Evolutionary conservation across 2,113 vertebrate genomes (phyloP).

Genomic region (Lepus timidus): DNA sequence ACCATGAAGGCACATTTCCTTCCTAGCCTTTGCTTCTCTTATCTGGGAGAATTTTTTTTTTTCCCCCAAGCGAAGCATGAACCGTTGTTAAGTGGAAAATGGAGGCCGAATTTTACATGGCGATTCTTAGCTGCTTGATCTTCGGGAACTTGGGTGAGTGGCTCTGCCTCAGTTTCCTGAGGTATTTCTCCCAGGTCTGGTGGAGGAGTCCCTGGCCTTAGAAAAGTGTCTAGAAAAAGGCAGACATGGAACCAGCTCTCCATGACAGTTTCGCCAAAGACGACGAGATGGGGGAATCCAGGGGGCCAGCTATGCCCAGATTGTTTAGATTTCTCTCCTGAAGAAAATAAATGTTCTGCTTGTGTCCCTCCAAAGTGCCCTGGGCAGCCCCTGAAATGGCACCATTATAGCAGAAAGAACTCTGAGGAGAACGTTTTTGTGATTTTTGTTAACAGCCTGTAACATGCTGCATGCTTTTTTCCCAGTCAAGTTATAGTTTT

Average conservation of each 20-base stretch:
- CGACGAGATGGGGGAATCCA: conserved; percentile 51
- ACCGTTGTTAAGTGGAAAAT: conserved; percentile 91
- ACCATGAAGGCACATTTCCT: conserved; percentile 93
- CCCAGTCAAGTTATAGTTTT: conserved; percentile 41
- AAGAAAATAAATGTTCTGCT: conserved; percentile 81
- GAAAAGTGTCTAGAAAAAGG: conserved; percentile 40
- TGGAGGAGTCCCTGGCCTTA: conserved; percentile 44
- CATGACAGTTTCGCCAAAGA: conserved; percentile 66
- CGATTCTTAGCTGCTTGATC: conserved; percentile 87
- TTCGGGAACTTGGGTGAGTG: conserved; percentile 89
- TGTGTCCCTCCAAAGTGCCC: conserved; percentile 14
- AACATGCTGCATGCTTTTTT: conserved; percentile 58
- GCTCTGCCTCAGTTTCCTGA: neutral
- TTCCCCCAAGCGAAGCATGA: conserved; percentile 86
- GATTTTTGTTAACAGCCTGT: conserved; percentile 63
- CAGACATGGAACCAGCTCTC: conserved; percentile 64
- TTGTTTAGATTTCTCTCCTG: conserved; percentile 81
- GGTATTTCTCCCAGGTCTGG: neutral
- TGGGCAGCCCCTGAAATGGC: conserved; percentile 33
- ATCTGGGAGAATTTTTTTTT: conserved; percentile 87
- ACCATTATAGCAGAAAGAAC: conserved; percentile 36
- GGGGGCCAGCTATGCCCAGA: conserved; percentile 71
- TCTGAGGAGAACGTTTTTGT: neutral
- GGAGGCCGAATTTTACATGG: conserved; percentile 88
- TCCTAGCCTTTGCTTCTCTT: conserved; percentile 90